A percentile compares a stretch with the other conserved stretches of the same genome.
These are phyloP conservation scores for Octomys mimax DNA, from an alignment of 2,797 vertebrate genomes.

Conservation along the genomic window DNA sequence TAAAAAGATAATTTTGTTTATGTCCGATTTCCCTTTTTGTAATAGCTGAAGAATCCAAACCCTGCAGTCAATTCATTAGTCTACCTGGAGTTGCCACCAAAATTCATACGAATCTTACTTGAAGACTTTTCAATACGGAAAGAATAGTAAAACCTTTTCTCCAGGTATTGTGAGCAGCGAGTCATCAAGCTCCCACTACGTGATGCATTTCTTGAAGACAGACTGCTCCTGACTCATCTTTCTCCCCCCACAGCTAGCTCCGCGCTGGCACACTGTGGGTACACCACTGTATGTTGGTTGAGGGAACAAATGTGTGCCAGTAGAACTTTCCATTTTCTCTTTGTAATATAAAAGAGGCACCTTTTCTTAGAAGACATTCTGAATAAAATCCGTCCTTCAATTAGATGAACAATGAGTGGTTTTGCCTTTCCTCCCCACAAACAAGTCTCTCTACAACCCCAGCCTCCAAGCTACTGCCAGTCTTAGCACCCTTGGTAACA, in stretches of 20 bases:
- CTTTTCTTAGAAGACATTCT: constrained; percentile 35
- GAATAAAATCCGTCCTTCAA: constrained; percentile 52
- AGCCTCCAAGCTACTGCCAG: background rate
- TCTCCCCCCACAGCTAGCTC: background rate
- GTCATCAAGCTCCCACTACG: background rate
- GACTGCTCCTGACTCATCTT: constrained; percentile 28
- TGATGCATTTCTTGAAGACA: background rate
- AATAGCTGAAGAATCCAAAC: background rate
- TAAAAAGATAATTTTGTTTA: constrained; percentile 33
- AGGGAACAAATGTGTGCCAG: background rate
- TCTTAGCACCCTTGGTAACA: background rate
- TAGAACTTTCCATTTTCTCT: constrained; percentile 41
- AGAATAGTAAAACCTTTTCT: constrained; percentile 41
- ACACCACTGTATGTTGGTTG: background rate
- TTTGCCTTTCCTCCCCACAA: constrained; percentile 8
- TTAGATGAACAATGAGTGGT: background rate
- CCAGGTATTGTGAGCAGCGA: constrained; percentile 13
- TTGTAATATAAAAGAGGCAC: constrained; percentile 62
- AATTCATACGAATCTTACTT: background rate
- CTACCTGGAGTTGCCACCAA: background rate
- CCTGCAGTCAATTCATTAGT: background rate
- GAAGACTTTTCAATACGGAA: constrained; percentile 20
- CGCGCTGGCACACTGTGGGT: background rate
- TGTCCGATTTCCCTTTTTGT: constrained; percentile 5
- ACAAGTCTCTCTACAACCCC: background rate